A percentile compares a stretch with the other conserved stretches of the same genome.
Conservation (phyloP, 2,113 vertebrate genomes). For the Labeo catla region DNA sequence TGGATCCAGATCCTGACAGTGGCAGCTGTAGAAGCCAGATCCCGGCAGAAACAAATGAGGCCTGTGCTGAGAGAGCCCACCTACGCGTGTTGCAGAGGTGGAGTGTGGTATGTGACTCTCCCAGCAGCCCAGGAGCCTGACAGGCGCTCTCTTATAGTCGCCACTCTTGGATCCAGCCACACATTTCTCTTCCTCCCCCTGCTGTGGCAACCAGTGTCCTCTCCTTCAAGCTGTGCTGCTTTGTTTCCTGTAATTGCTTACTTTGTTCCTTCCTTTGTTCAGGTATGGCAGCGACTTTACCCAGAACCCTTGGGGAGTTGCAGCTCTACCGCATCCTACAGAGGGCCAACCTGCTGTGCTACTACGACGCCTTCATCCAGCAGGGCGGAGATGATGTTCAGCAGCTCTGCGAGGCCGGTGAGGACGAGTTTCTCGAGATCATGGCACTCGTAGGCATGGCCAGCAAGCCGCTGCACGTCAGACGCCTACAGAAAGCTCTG, state of each 20-base stretch:
- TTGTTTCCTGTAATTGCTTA: background rate
- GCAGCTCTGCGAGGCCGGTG: constrained; percentile 96
- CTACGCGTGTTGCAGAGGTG: constrained; percentile 81
- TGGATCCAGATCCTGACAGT: constrained; percentile 49
- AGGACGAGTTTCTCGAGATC: constrained; percentile 98
- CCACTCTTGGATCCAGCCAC: constrained; percentile 46
- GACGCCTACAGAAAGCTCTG: constrained; percentile 94
- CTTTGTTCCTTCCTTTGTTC: constrained; percentile 42
- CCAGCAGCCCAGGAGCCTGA: constrained; percentile 66
- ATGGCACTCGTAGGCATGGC: constrained; percentile 99
- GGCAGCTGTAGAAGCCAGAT: constrained; percentile 45
- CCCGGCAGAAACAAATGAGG: constrained; percentile 64
- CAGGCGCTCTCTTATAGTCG: constrained; percentile 63
- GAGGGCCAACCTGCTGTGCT: constrained; percentile 93
- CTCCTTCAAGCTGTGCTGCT: background rate
- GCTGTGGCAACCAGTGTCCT: constrained; percentile 48
- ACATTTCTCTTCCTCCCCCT: constrained; percentile 66
- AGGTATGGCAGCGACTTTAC: constrained; percentile 94
- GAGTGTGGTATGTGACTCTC: constrained; percentile 82
- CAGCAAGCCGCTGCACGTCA: constrained; percentile 95
- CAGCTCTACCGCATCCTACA: constrained; percentile 97
- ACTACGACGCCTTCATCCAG: constrained; percentile 98
- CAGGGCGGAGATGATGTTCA: constrained; percentile 98
- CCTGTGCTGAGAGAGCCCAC: constrained; percentile 70
- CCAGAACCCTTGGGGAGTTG: constrained; percentile 95